phyloP scores from a whole-genome alignment of 2,797 vertebrate species.

The Melanotaenia parkinsoni region DNA sequence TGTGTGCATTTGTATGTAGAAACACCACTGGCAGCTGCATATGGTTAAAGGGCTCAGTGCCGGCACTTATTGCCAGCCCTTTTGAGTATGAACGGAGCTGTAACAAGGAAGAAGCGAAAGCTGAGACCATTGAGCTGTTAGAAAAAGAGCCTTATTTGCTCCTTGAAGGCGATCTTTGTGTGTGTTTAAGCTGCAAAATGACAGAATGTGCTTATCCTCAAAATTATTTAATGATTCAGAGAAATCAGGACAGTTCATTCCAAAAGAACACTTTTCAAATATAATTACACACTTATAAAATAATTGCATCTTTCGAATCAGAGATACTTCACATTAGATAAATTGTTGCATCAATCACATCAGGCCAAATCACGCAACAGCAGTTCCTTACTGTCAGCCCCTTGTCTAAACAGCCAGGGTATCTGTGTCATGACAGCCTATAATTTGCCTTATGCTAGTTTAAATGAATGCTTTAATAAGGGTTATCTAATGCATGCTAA shows the following conservation, averaged over 20 bases:
- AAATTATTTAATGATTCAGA: conserved; percentile 46
- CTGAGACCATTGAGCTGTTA: conserved; percentile 41
- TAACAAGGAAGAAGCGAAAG: conserved; percentile 58
- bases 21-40: conserved; percentile 51
- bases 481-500: conserved; percentile 74
- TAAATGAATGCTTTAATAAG: conserved; percentile 76
- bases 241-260: conserved; percentile 49
- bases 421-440: conserved; percentile 63
- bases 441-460: conserved; percentile 71
- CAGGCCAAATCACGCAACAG: conserved; percentile 55
- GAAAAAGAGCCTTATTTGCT: conserved; percentile 57
- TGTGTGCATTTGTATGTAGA: conserved; percentile 49
- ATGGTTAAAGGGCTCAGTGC: conserved; percentile 58
- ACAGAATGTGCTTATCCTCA: conserved; percentile 36
- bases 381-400: conserved; percentile 59
- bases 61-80: conserved; percentile 59
- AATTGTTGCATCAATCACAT: conserved; percentile 69
- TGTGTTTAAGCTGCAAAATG: conserved; percentile 31
- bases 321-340: conserved; percentile 49
- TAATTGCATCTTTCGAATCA: conserved; percentile 60
- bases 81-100: conserved; percentile 59
- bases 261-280: conserved; percentile 46
- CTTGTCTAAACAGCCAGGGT: conserved; percentile 71
- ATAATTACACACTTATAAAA: conserved; percentile 62
- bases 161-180: conserved; percentile 12